Evolutionary conservation across 2,797 vertebrate genomes (phyloP).

Genomic region (Hafferia zeledoni): DNA sequence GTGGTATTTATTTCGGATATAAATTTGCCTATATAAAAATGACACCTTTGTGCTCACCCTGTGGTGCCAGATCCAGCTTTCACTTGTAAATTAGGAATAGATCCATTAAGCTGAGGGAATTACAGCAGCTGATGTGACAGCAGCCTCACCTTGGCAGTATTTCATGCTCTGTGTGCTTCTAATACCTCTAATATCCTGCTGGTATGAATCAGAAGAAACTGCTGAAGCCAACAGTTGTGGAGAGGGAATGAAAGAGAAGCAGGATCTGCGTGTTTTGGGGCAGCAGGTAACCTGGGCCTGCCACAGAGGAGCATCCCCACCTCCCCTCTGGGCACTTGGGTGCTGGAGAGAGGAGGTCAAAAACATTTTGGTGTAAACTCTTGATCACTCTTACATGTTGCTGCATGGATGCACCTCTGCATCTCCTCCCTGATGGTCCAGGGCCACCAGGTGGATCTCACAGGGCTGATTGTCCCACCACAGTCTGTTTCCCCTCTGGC

Average conservation of each 20-base stretch:
- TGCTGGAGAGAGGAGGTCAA: neutral
- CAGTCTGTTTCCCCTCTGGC: fast-evolving
- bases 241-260: neutral
- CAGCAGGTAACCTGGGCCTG: neutral
- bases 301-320: neutral
- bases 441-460: fast-evolving
- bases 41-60: neutral
- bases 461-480: neutral
- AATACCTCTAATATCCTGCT: neutral
- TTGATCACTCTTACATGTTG: fast-evolving
- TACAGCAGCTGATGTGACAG: conserved; percentile 39
- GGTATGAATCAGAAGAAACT: neutral
- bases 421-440: fast-evolving
- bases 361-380: neutral
- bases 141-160: conserved; percentile 27
- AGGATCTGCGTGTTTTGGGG: neutral
- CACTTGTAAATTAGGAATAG: conserved; percentile 36
- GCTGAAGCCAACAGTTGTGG: neutral
- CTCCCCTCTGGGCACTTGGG: fast-evolving
- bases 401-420: neutral
- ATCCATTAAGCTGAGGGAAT: conserved; percentile 32
- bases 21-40: conserved; percentile 46
- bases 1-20: conserved; percentile 46
- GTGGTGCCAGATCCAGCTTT: neutral
- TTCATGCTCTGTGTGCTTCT: neutral